Evolutionary conservation across 1,140 invertebrate species (phyloP), one percentile per base, ranked within the genome.

Genomic region (Conus ventricosus): DNA sequence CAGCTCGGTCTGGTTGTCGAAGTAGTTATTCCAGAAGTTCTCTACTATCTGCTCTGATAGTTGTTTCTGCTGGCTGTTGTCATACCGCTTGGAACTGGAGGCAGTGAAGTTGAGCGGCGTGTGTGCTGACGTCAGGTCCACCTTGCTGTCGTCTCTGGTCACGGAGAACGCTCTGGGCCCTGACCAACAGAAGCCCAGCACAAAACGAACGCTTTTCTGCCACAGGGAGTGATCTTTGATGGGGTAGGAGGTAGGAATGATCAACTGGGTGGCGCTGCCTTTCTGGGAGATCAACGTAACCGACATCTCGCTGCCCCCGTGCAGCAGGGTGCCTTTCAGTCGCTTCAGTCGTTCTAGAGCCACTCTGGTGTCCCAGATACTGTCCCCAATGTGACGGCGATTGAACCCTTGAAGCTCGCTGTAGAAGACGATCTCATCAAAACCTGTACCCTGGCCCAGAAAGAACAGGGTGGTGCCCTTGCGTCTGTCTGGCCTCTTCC

Each of bases 111-210:
- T 87, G 27, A 53, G 20, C 15, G 85, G 85, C 54, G 75, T 78
- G 53, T 67, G 75, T 20, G 53, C 85, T 20, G 85, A 87, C 17
- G 23, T 15, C 13, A 87, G 71, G 53, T 87, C 75, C n/a, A 87
- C 23, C 53, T 67, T 82, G n/a, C 57, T 55, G 82, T 63, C 55
- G 78, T 87, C 76, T 7, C 85, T 55, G 84, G 82, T 80, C 60
- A 88, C 84, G 8, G 85, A 87, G 85, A 76, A 92, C 27, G 91
- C 91, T 67, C 89, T 91, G 39, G 90, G 91, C 13, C 91, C 91
- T 23, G 88, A 89, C 85, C 90, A 92, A 39, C 89, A 88, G 71
- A 92, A 92, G 39, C 91, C 91, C 10, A 92, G 80, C 53, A 87
- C 89, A 78, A 91, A 92, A 55, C 80, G 89, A n/a, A 91, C 89